phyloP scores from a whole-genome alignment of 1,140 invertebrate species.

The Macrostomum lignano region DNA sequence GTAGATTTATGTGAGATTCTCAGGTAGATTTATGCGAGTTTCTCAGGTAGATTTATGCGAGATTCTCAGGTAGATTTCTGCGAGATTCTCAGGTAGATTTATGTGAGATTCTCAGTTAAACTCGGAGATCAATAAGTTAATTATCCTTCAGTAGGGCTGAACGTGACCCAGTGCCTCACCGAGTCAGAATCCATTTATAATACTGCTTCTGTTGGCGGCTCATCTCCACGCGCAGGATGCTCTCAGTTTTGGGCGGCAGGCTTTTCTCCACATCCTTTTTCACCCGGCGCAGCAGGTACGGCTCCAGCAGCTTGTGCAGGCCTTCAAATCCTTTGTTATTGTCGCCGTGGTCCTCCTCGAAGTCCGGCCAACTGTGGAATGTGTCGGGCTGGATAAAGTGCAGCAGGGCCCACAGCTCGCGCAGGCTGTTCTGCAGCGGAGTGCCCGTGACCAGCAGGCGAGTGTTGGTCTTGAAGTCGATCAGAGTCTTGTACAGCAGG shows the following conservation, averaged over 20 bases:
- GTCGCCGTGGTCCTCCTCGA: slow-evolving; percentile 34
- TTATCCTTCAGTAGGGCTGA: no score
- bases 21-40: no score
- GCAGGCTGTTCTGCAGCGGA: slow-evolving; percentile 83
- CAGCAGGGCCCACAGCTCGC: slow-evolving; percentile 81
- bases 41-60: no score
- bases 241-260: slow-evolving; percentile 83
- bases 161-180: slow-evolving; percentile 98
- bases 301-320: slow-evolving; percentile 73
- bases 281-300: slow-evolving; percentile 63
- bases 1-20: no score
- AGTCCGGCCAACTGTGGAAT: slow-evolving; percentile 43
- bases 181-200: slow-evolving; percentile 36
- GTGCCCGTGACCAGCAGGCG: slow-evolving; percentile 66
- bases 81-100: slow-evolving; percentile 82
- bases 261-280: slow-evolving; percentile 99
- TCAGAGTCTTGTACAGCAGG: slow-evolving; percentile 66
- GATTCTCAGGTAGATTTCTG: slow-evolving; percentile 71
- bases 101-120: no score
- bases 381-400: slow-evolving; percentile 94
- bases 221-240: slow-evolving; percentile 92
- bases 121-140: no score
- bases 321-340: slow-evolving; percentile 32
- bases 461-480: slow-evolving; percentile 81
- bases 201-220: slow-evolving; percentile 82